Base-by-base conservation (phyloP, 2,888 invertebrate genomes). In the Orchesella flavescens region DNA sequence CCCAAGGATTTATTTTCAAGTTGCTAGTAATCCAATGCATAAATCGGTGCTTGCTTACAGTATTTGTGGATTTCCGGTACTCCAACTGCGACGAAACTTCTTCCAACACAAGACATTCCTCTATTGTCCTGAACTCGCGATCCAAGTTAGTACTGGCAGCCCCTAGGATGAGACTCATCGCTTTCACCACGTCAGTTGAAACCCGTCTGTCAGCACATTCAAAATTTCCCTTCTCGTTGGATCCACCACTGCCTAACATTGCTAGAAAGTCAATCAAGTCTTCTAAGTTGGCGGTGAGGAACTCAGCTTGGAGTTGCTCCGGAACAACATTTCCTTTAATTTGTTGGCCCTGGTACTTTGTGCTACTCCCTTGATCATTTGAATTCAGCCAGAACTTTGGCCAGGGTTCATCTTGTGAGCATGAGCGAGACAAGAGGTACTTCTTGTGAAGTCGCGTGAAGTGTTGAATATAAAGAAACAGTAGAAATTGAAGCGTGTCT, bases 381-480 rank as follows among this genome's bases (percentile, higher is more conserved):
- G 59, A 19, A 13, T 24, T 44, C 1, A 10, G 19, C 53, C 63
- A 59, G 1, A 46, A 21, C 21, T 61, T 66, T 24, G 84, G 80
- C 84, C 84, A 84, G 2, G 71, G 71, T 34, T 84, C 79, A 71
- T 79, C 81, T 23, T 72, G 43, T 23, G 49, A 66, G 24, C 15
- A 66, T 4, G 68, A 23, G 4, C 55, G 34, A 3, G 15, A 34
- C n/a, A 34, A 34, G 59, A 21, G 55, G 34, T 71, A 75, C 55
- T 75, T 84, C 43, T 77, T 83, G 63, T 81, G 75, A 2, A 85
- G 74, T 4, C 84, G 75, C 7, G 46, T 69, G 46, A 83, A 84
- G 69, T 85, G 76, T 57, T 87, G 86, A 49, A 87, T 80, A 57
- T 85, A 87, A 5, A 87, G 74, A 65, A 87, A 87, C 13, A 85